Base-by-base conservation (phyloP, 2,113 vertebrate species). In the Geococcyx californianus region DNA sequence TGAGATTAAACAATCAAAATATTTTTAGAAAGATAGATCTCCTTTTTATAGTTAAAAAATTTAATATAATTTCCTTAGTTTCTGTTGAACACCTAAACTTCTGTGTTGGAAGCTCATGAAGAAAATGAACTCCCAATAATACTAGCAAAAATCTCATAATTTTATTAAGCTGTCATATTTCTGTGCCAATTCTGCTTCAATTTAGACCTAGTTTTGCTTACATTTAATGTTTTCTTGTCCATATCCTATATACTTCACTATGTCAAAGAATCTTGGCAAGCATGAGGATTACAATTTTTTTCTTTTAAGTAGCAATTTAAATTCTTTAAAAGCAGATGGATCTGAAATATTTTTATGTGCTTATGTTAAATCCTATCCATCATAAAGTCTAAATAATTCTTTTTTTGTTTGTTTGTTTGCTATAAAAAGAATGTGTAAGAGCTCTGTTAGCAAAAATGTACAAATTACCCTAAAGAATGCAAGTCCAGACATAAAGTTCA, bases 311-410 rank as follows among this genome's bases (percentile, higher is more conserved):
- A 29, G 25, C 13, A n/a, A 74, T 42, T 82, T 89, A 90, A 73
- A 58, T 68, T 94, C 31, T 85, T 91, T 72, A 70, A 40, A 94
- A 94, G 69, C 74, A 97, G 93, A 94, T 87, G 84, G 77, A 7
- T 29, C 15, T 89, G 67, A 82, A 93, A 83, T 17, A 73, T 60
- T 89, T 87, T 85, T 68, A 40, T 87, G 33, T 58, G 52, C 6
- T 63, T 76, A 73, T 33, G 7, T 76, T 84, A 95, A 79, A 89
- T 76, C 51, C 26, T 79, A 60, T 69, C 54, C 25, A 79, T 93
- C 78, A 83, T 40, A 40, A 81, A 73, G 10, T 84, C 54, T 72
- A 73, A 79, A 34, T 78, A 13, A 69, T 79, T 67, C 16, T 73
- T 4, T 87, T 64, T 47, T 21, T 87, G 13, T 34, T n/a, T n/a